A percentile compares a stretch with the other conserved stretches of the same genome.
Conservation (phyloP, 2,888 invertebrate species). For the Megalurothrips usitatus region DNA sequence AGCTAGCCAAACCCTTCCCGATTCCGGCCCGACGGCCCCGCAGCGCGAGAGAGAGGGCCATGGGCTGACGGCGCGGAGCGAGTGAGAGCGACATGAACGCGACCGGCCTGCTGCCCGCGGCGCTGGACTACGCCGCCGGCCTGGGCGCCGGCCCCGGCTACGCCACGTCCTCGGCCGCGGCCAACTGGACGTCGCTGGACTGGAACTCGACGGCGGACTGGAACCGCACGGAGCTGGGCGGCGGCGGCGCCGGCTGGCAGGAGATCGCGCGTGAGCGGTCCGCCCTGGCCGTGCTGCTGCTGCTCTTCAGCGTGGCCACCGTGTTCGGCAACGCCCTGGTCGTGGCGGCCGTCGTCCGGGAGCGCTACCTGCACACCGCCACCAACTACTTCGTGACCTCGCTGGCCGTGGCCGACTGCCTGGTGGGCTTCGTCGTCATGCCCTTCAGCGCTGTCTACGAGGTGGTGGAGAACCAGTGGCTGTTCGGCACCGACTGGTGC, state of each 20-base stretch:
- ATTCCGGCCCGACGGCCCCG: background rate
- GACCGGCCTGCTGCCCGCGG: background rate
- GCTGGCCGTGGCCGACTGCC: constrained; percentile 90
- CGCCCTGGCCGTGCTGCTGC: constrained; percentile 71
- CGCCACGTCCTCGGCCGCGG: background rate
- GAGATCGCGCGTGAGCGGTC: constrained; percentile 64
- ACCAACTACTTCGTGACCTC: constrained; percentile 98
- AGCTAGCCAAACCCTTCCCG: background rate
- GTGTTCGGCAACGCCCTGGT: constrained; percentile 94
- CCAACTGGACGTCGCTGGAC: background rate
- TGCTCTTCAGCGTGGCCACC: constrained; percentile 85
- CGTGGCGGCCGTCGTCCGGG: constrained; percentile 86
- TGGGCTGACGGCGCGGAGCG: no score
- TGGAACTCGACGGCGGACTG: constrained; percentile 1
- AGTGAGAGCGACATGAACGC: background rate
- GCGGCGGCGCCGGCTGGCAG: constrained; percentile 45
- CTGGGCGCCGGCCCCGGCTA: background rate
- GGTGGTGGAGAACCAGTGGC: constrained; percentile 86
- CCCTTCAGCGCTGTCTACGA: constrained; percentile 92
- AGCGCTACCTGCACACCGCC: constrained; percentile 90
- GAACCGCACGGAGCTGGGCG: background rate
- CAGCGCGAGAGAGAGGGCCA: background rate
- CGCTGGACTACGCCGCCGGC: background rate
- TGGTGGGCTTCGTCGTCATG: constrained; percentile 96
- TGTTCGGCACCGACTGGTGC: constrained; percentile 93